Percentiles rank a stretch among this genome's conserved stretches.
Evolutionary conservation across 2,888 invertebrate genomes (phyloP).

Genomic region (Julus scandinavius): DNA sequence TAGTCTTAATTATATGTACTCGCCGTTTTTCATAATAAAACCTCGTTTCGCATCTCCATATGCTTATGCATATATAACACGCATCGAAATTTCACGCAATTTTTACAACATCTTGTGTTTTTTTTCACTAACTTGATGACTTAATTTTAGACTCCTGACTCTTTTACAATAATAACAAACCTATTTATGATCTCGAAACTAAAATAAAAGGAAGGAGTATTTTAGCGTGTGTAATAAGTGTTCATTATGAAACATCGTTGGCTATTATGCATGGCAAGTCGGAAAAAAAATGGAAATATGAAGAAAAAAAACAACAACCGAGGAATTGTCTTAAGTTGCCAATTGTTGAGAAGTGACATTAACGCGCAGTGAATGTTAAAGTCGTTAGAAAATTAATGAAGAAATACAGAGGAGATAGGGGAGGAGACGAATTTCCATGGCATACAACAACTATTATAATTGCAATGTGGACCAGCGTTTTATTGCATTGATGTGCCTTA

Average conservation of each 20-base stretch:
- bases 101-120: conserved; percentile 21
- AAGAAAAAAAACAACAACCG: background rate
- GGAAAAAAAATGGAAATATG: background rate
- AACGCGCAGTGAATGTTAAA: conserved; percentile 15
- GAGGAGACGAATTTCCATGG: conserved; percentile 34
- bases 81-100: background rate
- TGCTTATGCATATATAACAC: background rate
- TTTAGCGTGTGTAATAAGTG: conserved; percentile 43
- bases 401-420: conserved; percentile 40
- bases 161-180: conserved; percentile 48
- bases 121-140: conserved; percentile 43
- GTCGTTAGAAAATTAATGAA: conserved; percentile 51
- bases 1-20: conserved; percentile 42
- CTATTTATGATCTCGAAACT: conserved; percentile 49
- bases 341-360: conserved; percentile 46
- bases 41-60: background rate
- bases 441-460: conserved; percentile 30
- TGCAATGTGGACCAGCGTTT: conserved; percentile 9
- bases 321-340: conserved; percentile 34
- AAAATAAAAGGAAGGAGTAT: conserved; percentile 42
- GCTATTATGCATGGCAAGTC: background rate
- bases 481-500: background rate
- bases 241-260: conserved; percentile 46
- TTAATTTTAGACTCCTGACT: conserved; percentile 48
- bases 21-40: conserved; percentile 38